phyloP scores from a whole-genome alignment of 2,888 invertebrate species.

The Nemoura dubitans region DNA sequence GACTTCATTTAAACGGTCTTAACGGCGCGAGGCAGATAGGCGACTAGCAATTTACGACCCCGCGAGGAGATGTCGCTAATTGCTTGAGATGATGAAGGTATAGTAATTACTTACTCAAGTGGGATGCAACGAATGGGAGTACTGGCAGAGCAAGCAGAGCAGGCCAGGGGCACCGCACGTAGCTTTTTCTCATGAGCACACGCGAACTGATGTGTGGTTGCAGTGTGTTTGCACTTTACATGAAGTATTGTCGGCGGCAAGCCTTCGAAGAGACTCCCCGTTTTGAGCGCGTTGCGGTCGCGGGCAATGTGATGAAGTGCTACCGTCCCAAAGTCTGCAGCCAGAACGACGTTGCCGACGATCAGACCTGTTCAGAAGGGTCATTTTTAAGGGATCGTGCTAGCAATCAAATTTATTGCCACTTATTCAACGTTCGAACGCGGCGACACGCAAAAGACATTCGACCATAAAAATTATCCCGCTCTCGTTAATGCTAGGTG shows the following conservation, averaged over 20 bases:
- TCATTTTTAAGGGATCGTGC: not conserved
- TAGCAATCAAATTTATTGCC: not conserved
- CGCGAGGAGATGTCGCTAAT: not conserved
- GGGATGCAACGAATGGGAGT: not conserved
- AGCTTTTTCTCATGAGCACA: not conserved
- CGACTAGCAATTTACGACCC: not conserved
- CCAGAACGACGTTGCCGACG: not conserved
- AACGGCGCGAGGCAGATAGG: not conserved
- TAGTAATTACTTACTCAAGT: slow-evolving; percentile 12
- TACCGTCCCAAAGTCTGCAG: not conserved
- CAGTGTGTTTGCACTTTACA: not conserved
- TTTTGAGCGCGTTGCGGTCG: not conserved
- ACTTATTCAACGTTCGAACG: not conserved
- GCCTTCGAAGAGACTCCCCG: not conserved
- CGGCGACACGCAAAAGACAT: slow-evolving; percentile 7
- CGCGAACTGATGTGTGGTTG: not conserved
- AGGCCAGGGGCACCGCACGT: too few species aligned
- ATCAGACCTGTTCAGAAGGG: not conserved
- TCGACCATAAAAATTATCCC: not conserved
- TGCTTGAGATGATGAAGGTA: slow-evolving; percentile 12
- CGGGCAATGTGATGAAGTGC: not conserved
- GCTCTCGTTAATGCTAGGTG: not conserved
- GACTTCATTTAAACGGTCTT: not conserved
- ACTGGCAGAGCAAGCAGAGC: not conserved
- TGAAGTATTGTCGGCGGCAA: not conserved